Percentiles rank a stretch among this genome's conserved stretches.
phyloP scores from a whole-genome alignment of 2,888 invertebrate genomes.

The Pollenia amentaria region DNA sequence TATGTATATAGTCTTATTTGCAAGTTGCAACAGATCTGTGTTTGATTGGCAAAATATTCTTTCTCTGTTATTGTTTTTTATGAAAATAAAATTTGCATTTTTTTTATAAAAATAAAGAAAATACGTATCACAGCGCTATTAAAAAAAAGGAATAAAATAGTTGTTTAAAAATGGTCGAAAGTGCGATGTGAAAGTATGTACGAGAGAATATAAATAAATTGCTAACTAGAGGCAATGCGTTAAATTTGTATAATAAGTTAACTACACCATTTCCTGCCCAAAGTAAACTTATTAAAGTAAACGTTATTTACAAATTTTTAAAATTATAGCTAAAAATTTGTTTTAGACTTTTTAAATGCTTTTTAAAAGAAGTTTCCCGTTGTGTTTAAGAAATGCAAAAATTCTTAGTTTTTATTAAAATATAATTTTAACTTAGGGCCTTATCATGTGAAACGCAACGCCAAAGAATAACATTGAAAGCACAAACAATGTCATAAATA shows the following conservation, averaged over 20 bases:
- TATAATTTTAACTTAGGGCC: too few species aligned
- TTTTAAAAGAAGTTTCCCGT: too few species aligned
- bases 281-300: too few species aligned
- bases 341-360: too few species aligned
- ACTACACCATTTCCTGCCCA: too few species aligned
- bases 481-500: too few species aligned
- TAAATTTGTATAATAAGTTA: neutral
- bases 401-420: too few species aligned
- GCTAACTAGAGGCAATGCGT: constrained; percentile 51
- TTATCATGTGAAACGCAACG: too few species aligned
- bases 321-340: too few species aligned
- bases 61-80: neutral
- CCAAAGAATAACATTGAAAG: too few species aligned
- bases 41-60: constrained; percentile 21
- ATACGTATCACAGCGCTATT: constrained; percentile 17
- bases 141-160: neutral
- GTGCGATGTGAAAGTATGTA: neutral
- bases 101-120: constrained; percentile 11
- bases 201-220: constrained; percentile 40
- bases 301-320: too few species aligned
- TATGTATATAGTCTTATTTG: neutral
- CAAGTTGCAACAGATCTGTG: constrained; percentile 24
- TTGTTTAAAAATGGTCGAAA: constrained; percentile 37
- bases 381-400: too few species aligned
- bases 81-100: constrained; percentile 54